Conservation (phyloP, 2,113 vertebrate species). For the Cettia cetti region DNA sequence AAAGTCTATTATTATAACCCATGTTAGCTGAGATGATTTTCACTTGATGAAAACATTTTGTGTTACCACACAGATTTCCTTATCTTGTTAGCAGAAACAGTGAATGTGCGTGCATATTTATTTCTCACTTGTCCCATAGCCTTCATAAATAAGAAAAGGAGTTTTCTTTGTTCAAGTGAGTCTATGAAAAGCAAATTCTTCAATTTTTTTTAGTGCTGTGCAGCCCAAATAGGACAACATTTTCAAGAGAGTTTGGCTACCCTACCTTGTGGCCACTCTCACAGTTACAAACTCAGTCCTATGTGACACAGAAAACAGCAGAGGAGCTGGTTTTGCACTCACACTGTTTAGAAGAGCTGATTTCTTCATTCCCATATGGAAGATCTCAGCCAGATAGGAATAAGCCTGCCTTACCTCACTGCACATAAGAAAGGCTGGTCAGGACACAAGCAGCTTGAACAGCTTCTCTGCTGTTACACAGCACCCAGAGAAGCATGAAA, state of each 20-base stretch:
- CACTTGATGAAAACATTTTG: conserved; percentile 6
- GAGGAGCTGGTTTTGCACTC: not conserved
- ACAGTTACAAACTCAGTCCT: not conserved
- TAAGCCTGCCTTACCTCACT: not conserved
- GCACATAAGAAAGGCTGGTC: fast-evolving
- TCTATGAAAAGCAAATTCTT: not conserved
- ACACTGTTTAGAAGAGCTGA: not conserved
- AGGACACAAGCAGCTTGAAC: not conserved
- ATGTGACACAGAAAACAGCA: not conserved
- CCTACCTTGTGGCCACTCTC: not conserved
- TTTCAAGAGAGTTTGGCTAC: not conserved
- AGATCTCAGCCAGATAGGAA: not conserved
- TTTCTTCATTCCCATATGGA: not conserved
- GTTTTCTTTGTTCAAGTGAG: not conserved
- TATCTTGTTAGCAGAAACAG: not conserved
- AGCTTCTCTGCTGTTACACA: not conserved
- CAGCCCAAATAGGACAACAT: not conserved
- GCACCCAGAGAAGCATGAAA: not conserved
- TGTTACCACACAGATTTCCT: not conserved
- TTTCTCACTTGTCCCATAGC: not conserved
- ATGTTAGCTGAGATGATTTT: not conserved
- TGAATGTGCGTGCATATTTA: not conserved
- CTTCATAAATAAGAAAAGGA: not conserved
- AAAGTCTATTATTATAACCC: not conserved
- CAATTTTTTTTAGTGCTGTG: not conserved